Conservation (phyloP, 1,140 invertebrate species). For the Cydia pomonella region DNA sequence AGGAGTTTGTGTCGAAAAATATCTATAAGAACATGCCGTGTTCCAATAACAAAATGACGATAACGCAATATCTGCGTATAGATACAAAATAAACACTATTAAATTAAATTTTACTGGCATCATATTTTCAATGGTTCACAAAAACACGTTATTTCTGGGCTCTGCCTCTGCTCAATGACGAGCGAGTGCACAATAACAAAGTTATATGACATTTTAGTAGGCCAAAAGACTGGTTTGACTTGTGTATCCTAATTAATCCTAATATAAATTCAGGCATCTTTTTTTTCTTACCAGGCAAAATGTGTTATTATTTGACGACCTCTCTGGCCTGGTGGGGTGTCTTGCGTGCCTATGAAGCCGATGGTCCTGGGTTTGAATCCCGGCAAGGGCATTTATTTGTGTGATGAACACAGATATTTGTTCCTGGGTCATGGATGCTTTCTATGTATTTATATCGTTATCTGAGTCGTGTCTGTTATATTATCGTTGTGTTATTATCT, state of each 20-base stretch:
- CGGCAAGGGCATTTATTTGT: too few relatives aligned
- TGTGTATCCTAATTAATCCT: background rate
- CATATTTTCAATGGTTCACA: background rate
- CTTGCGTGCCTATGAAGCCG: too few relatives aligned
- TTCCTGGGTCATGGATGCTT: too few relatives aligned
- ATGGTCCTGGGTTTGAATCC: too few relatives aligned
- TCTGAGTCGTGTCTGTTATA: too few relatives aligned
- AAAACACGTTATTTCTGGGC: background rate
- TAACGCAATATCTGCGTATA: slow-evolving; percentile 17
- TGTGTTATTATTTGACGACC: too few relatives aligned
- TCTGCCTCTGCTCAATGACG: background rate
- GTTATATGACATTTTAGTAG: slow-evolving; percentile 10
- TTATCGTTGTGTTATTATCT: too few relatives aligned
- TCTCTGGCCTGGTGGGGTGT: too few relatives aligned
- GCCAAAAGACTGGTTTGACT: slow-evolving; percentile 17
- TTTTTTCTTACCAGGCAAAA: background rate
- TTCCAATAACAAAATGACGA: slow-evolving; percentile 68
- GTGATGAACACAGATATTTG: too few relatives aligned
- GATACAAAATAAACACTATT: background rate
- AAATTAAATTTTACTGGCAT: background rate
- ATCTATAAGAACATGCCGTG: slow-evolving; percentile 66
- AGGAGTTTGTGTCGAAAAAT: slow-evolving; percentile 64
- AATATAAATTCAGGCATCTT: background rate
- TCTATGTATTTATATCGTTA: too few relatives aligned
- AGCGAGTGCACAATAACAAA: background rate